Conservation (phyloP, 1,140 invertebrate genomes). For the Calycopis cecrops region DNA sequence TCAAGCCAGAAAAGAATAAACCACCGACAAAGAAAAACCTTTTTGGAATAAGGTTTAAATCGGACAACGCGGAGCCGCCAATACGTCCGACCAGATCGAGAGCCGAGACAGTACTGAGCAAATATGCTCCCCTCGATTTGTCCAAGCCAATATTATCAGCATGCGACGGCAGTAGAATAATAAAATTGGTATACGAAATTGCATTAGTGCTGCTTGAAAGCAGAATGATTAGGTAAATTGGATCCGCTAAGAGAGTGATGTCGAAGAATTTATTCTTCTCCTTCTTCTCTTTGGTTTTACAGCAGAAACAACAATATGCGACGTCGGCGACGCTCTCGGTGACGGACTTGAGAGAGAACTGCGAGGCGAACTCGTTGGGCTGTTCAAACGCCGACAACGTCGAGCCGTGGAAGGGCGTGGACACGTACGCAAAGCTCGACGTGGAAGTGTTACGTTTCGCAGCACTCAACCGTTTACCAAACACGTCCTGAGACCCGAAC, state of each 20-base stretch:
- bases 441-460: constrained; percentile 80
- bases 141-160: constrained; percentile 81
- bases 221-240: constrained; percentile 86
- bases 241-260: constrained; percentile 81
- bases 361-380: constrained; percentile 85
- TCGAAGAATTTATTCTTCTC: constrained; percentile 83
- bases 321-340: constrained; percentile 73
- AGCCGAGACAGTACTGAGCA: constrained; percentile 86
- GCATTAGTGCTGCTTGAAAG: constrained; percentile 90
- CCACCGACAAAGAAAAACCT: constrained; percentile 88
- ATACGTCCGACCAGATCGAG: constrained; percentile 87
- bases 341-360: constrained; percentile 82
- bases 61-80: constrained; percentile 87
- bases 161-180: constrained; percentile 85
- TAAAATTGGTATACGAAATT: constrained; percentile 90
- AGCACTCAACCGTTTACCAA: constrained; percentile 45
- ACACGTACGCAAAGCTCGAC: constrained; percentile 88
- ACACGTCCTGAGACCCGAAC: constrained; percentile 48
- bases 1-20: constrained; percentile 83
- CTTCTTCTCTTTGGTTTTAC: constrained; percentile 55
- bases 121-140: constrained; percentile 79
- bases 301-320: constrained; percentile 63
- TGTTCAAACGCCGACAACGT: constrained; percentile 81
- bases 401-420: constrained; percentile 88
- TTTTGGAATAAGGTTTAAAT: constrained; percentile 84